Conservation (phyloP, 2,888 invertebrate genomes). For the Acleris cristana region DNA sequence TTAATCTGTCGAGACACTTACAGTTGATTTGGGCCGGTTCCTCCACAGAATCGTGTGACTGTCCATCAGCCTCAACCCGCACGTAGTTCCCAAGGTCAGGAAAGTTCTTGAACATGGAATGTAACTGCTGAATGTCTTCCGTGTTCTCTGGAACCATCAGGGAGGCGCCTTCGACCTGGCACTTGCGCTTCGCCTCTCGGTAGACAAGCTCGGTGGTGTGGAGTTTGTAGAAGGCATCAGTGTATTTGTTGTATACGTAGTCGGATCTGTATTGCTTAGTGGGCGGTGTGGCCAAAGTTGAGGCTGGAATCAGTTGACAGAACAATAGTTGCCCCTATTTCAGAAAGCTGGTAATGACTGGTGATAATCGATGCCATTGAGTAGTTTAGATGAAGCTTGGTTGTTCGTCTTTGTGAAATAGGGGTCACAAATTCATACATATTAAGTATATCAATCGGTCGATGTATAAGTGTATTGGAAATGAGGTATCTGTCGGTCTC, state of each 20-base stretch:
- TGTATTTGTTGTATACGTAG: slow-evolving; percentile 58
- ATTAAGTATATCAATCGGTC: too few relatives aligned
- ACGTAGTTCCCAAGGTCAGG: slow-evolving; percentile 59
- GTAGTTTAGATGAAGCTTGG: too few relatives aligned
- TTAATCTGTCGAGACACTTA: slow-evolving; percentile 38
- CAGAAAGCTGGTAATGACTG: too few relatives aligned
- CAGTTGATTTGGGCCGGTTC: slow-evolving; percentile 50
- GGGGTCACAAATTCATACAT: too few relatives aligned
- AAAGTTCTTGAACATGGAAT: slow-evolving; percentile 61
- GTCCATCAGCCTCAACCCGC: slow-evolving; percentile 56
- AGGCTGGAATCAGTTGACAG: slow-evolving; percentile 38
- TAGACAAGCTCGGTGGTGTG: slow-evolving; percentile 50
- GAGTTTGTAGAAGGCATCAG: slow-evolving; percentile 67
- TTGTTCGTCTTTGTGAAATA: too few relatives aligned
- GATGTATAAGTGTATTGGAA: too few relatives aligned
- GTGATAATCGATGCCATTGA: too few relatives aligned
- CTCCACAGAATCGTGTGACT: slow-evolving; percentile 55
- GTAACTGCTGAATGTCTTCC: slow-evolving; percentile 54
- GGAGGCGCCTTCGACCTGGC: slow-evolving; percentile 55
- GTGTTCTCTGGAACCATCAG: slow-evolving; percentile 52
- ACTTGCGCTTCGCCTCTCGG: slow-evolving; percentile 40
- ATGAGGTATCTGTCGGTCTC: too few relatives aligned
- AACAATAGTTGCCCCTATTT: too few relatives aligned
- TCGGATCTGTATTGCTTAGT: slow-evolving; percentile 57
- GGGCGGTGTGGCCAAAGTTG: slow-evolving; percentile 36